Conservation (phyloP, 2,113 vertebrate genomes). For the Antigone vipio region DNA sequence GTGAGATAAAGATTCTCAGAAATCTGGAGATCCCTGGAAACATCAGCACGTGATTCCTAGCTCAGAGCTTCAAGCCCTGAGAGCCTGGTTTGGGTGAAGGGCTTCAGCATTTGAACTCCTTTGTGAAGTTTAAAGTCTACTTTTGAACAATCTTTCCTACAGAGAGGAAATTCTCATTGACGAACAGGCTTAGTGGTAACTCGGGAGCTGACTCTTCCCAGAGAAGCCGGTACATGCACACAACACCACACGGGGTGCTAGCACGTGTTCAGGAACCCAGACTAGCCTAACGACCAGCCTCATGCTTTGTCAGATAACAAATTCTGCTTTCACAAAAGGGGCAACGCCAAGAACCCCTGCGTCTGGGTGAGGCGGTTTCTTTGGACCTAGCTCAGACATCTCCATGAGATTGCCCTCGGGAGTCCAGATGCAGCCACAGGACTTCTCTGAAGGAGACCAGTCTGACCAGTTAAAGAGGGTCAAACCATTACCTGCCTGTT, state of each 20-base stretch:
- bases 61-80: neutral
- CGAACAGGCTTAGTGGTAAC: neutral
- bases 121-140: neutral
- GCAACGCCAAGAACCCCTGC: neutral
- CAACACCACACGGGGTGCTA: fast-evolving
- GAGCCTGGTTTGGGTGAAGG: neutral
- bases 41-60: neutral
- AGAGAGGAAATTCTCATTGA: neutral
- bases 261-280: neutral
- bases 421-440: neutral
- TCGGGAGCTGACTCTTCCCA: neutral
- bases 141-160: neutral
- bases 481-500: neutral
- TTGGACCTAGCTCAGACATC: neutral
- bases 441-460: neutral
- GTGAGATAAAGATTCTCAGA: neutral
- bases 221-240: neutral
- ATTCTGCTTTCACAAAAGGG: neutral
- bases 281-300: no score
- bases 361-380: neutral
- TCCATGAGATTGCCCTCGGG: neutral
- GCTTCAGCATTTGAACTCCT: neutral
- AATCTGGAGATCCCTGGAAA: neutral
- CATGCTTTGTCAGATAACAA: neutral
- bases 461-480: neutral